A percentile compares a stretch with the other conserved stretches of the same genome.
phyloP scores from a whole-genome alignment of 2,797 vertebrate genomes.

The Philypnodon macrostomus region DNA sequence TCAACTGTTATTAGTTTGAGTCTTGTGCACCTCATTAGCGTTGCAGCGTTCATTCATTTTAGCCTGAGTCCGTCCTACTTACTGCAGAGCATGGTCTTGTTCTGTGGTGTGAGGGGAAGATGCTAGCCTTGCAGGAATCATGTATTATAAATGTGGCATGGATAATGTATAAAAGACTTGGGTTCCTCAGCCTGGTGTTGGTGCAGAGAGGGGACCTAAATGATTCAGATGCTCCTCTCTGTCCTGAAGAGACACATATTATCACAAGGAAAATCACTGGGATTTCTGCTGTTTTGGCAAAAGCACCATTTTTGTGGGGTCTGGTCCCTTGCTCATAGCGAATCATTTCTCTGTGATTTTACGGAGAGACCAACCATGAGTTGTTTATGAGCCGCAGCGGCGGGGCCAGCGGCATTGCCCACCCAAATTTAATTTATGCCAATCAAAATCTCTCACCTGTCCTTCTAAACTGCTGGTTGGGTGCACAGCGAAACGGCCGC shows the following conservation, averaged over 20 bases:
- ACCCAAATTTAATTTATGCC: too few relatives aligned
- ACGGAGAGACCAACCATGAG: too few relatives aligned
- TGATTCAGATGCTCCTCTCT: conserved; percentile 62
- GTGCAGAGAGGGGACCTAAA: conserved; percentile 63
- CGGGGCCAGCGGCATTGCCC: too few relatives aligned
- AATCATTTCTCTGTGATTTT: neutral
- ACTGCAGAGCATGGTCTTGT: conserved; percentile 15
- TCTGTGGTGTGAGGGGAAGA: conserved; percentile 51
- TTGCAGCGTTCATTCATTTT: conserved; percentile 22
- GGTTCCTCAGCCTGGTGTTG: conserved; percentile 62
- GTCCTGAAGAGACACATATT: conserved; percentile 18
- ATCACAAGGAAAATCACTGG: conserved; percentile 3
- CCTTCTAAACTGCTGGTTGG: too few relatives aligned
- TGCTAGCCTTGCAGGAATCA: conserved; percentile 62
- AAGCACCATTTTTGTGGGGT: neutral
- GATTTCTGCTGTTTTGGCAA: neutral
- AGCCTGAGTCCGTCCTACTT: conserved; percentile 47
- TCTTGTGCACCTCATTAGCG: conserved; percentile 31
- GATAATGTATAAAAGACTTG: conserved; percentile 73
- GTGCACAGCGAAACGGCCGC: too few relatives aligned
- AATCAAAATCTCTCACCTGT: too few relatives aligned
- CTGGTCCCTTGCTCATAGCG: too few relatives aligned
- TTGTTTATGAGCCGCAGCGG: too few relatives aligned
- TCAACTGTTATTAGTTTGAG: too few relatives aligned
- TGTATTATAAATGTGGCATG: conserved; percentile 74